A percentile compares a stretch with the other conserved stretches of the same genome.
Evolutionary conservation across 2,113 vertebrate species (phyloP).

Genomic region (Aspiorhynchus laticeps): DNA sequence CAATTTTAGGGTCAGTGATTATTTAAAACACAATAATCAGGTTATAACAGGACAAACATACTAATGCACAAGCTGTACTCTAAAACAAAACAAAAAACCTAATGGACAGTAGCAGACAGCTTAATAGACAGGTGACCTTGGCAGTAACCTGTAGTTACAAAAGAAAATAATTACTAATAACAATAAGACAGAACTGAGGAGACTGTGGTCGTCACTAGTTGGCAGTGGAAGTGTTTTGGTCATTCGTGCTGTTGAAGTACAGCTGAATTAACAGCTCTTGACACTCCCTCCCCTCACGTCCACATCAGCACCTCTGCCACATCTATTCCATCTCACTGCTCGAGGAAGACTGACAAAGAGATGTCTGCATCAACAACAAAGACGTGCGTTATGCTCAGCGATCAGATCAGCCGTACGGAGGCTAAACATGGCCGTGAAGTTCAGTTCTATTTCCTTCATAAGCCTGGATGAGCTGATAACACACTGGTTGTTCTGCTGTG

Average conservation of each 20-base stretch:
- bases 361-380: constrained; percentile 13
- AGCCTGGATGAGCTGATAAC: constrained; percentile 34
- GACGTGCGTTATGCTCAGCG: background rate
- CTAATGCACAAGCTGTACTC: background rate
- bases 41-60: background rate
- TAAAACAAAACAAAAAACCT: background rate
- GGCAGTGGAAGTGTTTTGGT: background rate
- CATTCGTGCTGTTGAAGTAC: background rate
- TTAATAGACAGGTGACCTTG: background rate
- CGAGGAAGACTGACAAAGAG: background rate
- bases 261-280: constrained; percentile 31
- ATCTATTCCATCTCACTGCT: background rate
- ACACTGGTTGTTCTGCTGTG: background rate
- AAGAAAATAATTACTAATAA: background rate
- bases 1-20: no score
- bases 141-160: background rate
- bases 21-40: background rate
- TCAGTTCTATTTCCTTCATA: constrained; percentile 23
- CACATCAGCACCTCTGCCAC: constrained; percentile 27
- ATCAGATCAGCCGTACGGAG: background rate
- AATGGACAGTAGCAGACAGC: background rate
- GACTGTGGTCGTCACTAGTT: background rate
- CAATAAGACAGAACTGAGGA: background rate
- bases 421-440: background rate
- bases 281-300: constrained; percentile 3